Evolutionary conservation across 2,113 vertebrate genomes (phyloP).

Genomic region (Toxotes jaculatrix): DNA sequence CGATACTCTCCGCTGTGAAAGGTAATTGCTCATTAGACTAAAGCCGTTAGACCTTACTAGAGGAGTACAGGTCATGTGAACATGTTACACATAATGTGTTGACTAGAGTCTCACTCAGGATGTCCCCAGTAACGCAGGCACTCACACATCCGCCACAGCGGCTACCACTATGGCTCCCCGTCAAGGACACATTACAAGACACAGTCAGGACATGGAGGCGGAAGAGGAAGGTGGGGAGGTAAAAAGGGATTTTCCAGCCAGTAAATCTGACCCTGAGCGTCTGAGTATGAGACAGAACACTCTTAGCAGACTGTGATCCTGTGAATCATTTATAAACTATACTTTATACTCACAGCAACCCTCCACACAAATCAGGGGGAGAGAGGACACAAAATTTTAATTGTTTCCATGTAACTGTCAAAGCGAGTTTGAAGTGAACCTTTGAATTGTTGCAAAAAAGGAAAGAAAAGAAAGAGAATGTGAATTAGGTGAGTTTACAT

Average conservation of each 20-base stretch:
- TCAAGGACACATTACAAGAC: constrained; percentile 23
- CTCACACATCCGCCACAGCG: constrained; percentile 1
- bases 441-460: too few species aligned
- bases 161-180: background rate
- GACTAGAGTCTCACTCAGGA: constrained; percentile 34
- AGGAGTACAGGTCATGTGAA: background rate
- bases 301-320: constrained; percentile 36
- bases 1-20: background rate
- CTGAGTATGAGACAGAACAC: constrained; percentile 28
- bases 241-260: constrained; percentile 60
- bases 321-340: constrained; percentile 56
- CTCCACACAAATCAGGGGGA: background rate
- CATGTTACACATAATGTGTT: background rate
- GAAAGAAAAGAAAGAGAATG: too few species aligned
- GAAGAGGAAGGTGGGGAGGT: constrained; percentile 20
- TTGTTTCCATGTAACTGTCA: too few species aligned
- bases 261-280: constrained; percentile 53
- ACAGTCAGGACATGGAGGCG: background rate
- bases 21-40: background rate
- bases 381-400: background rate
- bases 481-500: too few species aligned
- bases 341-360: background rate
- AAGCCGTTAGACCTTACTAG: background rate
- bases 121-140: constrained; percentile 7
- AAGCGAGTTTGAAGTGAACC: too few species aligned